phyloP scores from a whole-genome alignment of 2,888 invertebrate species.

The Himalopsyche japonica region DNA sequence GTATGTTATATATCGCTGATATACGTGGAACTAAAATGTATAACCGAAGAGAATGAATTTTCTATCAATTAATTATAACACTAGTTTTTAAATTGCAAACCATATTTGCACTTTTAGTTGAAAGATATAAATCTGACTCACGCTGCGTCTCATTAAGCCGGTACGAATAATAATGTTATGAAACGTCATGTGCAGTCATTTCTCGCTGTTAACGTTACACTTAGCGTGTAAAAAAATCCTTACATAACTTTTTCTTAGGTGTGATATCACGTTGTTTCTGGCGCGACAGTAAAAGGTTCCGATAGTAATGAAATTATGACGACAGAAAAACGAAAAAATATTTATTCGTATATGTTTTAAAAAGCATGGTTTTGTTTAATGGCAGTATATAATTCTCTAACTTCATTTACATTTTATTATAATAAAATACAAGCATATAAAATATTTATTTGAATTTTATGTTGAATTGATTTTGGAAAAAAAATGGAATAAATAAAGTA shows the following conservation, averaged over 20 bases:
- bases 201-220: neutral
- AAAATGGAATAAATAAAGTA: no score
- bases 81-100: constrained; percentile 9
- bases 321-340: no score
- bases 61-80: neutral
- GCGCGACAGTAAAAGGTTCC: neutral
- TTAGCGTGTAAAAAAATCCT: neutral
- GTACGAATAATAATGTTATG: neutral
- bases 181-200: neutral
- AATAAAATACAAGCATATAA: no score
- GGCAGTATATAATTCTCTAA: no score
- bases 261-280: neutral
- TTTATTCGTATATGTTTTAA: no score
- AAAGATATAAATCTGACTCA: constrained; percentile 28
- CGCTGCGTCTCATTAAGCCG: constrained; percentile 19
- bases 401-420: no score
- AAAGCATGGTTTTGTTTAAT: no score
- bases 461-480: no score
- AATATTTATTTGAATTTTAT: no score
- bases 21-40: no score
- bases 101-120: neutral
- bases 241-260: neutral
- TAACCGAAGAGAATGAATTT: no score
- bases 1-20: no score
- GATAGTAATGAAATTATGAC: neutral